Conservation (phyloP, 2,888 invertebrate species). For the Drosophila basisetae region DNA sequence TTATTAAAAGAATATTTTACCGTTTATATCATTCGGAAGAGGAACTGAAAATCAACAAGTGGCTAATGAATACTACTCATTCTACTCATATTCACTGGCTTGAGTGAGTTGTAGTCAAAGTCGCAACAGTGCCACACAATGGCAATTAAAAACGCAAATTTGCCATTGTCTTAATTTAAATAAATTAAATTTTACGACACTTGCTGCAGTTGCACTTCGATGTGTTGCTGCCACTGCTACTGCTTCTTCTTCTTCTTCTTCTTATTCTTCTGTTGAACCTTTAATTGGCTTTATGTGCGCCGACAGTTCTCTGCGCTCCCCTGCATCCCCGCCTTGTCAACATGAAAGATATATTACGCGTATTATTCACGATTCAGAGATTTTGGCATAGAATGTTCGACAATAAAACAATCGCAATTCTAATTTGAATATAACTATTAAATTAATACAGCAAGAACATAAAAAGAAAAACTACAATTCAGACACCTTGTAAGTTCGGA, state of each 20-base stretch:
- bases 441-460: constrained; percentile 4
- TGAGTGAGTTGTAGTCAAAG: constrained; percentile 10
- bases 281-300: constrained; percentile 83
- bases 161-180: constrained; percentile 78
- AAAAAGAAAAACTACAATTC: neutral
- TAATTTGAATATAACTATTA: constrained; percentile 46
- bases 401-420: constrained; percentile 49
- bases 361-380: constrained; percentile 17
- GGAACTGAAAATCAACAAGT: constrained; percentile 24
- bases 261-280: constrained; percentile 35
- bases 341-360: neutral
- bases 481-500: neutral
- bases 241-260: neutral
- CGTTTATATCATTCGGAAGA: constrained; percentile 22
- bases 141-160: constrained; percentile 80
- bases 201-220: constrained; percentile 69
- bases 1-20: neutral
- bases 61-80: constrained; percentile 8
- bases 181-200: constrained; percentile 82
- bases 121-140: constrained; percentile 31
- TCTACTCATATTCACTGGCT: constrained; percentile 8
- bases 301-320: constrained; percentile 35
- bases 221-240: constrained; percentile 17
- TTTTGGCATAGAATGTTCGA: constrained; percentile 19
- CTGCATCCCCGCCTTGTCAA: neutral